Conservation (phyloP, 2,113 vertebrate genomes). For the Hystrix cristata region DNA sequence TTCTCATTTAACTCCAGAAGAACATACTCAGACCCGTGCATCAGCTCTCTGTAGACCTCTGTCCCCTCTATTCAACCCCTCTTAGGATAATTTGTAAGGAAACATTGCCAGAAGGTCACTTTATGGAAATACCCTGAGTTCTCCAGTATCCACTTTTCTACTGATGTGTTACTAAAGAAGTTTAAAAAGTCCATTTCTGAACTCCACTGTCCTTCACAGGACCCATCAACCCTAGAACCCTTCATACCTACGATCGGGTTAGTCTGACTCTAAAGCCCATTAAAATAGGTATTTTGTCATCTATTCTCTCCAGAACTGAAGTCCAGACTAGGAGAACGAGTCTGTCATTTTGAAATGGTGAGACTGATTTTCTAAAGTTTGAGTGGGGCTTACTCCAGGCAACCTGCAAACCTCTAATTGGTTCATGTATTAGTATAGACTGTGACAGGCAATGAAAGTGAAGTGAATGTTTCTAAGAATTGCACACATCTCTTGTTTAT, state of each 20-base stretch:
- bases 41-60: background rate
- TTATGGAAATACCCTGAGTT: background rate
- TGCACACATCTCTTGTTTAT: slow-evolving; percentile 67
- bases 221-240: background rate
- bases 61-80: background rate
- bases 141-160: background rate
- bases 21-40: background rate
- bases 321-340: background rate
- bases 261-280: background rate
- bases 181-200: background rate
- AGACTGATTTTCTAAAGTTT: background rate
- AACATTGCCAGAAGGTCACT: background rate
- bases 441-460: slow-evolving; percentile 53
- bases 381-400: background rate
- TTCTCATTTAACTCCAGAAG: background rate
- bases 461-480: slow-evolving; percentile 64
- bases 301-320: background rate
- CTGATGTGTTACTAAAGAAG: background rate
- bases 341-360: slow-evolving; percentile 25
- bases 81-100: background rate
- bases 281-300: background rate
- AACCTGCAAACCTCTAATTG: background rate
- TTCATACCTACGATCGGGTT: background rate
- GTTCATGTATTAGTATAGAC: slow-evolving; percentile 50
- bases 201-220: background rate